Evolutionary conservation across 1,140 invertebrate species (phyloP).

Genomic region (Calliopsis andreniformis): DNA sequence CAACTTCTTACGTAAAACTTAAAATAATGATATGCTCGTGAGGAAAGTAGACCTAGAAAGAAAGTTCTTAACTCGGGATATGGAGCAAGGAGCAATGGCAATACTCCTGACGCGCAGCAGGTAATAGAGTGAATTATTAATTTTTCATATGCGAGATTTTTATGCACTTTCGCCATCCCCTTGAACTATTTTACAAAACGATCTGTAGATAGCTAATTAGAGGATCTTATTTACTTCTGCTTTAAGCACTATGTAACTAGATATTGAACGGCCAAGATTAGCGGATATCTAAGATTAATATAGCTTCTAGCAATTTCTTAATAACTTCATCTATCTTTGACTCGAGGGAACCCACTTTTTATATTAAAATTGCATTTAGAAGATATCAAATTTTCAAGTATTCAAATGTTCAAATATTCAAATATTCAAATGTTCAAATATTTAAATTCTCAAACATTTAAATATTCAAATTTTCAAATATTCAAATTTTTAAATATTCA

Average conservation of each 20-base stretch:
- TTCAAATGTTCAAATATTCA: no score
- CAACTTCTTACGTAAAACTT: neutral
- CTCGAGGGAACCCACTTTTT: no score
- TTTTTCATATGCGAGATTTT: conserved; percentile 5
- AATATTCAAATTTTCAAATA: no score
- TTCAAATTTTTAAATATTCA: no score
- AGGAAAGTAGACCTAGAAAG: neutral
- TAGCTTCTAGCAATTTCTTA: neutral
- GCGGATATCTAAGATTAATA: neutral
- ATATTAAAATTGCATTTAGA: no score
- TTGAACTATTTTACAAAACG: neutral
- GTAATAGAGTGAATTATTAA: conserved; percentile 13
- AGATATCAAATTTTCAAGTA: no score
- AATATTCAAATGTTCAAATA: no score
- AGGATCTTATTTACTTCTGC: neutral
- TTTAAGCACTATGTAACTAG: neutral
- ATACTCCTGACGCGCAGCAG: neutral
- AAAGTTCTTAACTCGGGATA: neutral
- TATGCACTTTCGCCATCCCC: neutral
- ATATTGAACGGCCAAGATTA: neutral
- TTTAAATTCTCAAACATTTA: no score
- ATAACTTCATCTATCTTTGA: no score
- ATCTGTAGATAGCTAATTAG: neutral
- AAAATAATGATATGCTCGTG: neutral
- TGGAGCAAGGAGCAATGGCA: neutral